Percentiles rank a stretch among this genome's conserved stretches.
Conservation (phyloP, 1,140 invertebrate genomes). For the Neodiprion pinetum region DNA sequence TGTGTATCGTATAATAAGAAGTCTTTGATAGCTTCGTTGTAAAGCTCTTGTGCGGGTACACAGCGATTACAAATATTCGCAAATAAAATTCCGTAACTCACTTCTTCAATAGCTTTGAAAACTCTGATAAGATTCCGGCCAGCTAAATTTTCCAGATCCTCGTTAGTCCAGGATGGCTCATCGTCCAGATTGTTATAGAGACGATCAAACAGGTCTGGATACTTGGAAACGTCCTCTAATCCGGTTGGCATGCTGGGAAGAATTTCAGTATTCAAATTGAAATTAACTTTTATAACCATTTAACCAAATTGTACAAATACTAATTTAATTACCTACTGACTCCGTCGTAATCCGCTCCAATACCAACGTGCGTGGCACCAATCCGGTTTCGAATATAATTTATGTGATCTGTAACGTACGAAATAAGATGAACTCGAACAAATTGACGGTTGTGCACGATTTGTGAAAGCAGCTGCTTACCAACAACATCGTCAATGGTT, state of each 20-base stretch:
- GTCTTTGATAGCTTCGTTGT: too few species aligned
- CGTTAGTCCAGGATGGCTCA: slow-evolving; percentile 66
- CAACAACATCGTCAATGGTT: slow-evolving; percentile 53
- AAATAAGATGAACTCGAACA: slow-evolving; percentile 16
- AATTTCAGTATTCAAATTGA: slow-evolving; percentile 20
- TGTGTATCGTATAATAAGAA: too few species aligned
- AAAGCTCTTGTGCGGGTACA: too few species aligned
- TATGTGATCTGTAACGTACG: slow-evolving; percentile 66
- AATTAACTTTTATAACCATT: not conserved
- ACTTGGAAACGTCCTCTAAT: slow-evolving; percentile 75
- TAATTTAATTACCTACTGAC: slow-evolving; percentile 57
- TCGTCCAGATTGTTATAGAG: slow-evolving; percentile 53
- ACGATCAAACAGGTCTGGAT: slow-evolving; percentile 70
- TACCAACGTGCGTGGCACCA: slow-evolving; percentile 66
- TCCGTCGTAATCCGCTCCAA: slow-evolving; percentile 67
- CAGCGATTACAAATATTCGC: too few species aligned
- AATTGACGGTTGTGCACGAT: not conserved
- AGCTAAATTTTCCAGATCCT: slow-evolving; percentile 75
- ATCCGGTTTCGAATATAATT: slow-evolving; percentile 67
- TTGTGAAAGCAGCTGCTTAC: slow-evolving; percentile 41
- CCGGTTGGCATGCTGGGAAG: slow-evolving; percentile 65
- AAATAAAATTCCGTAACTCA: slow-evolving; percentile 40
- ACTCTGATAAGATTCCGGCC: slow-evolving; percentile 75
- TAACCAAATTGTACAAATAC: not conserved
- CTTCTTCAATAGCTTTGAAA: slow-evolving; percentile 71